Evolutionary conservation across 2,113 vertebrate genomes (phyloP), one percentile per base, ranked within the genome.

Genomic region (Urocolius indicus): DNA sequence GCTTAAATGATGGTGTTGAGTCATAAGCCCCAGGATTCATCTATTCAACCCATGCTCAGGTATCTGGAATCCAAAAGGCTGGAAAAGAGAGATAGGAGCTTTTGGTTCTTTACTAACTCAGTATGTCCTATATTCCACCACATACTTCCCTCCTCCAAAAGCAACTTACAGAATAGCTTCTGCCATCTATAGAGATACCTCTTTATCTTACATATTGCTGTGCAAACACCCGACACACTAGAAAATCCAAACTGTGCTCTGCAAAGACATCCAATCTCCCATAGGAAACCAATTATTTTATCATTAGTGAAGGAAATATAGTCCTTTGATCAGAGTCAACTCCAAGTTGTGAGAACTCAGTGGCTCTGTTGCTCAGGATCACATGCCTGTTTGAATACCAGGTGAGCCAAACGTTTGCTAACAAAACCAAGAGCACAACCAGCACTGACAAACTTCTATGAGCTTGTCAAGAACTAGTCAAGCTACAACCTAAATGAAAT

Each of bases 21-120:
- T 95, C 76, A 96, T 94, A 97, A 97, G 73, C 95, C 93, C 85
- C 57, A 63, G 75, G 73, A 96, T 94, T 95, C 94, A 86, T 94
- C 95, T 84, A 43, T 81, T 87, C 84, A 91, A 58, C 49, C 79
- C 24, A 46, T 84, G 49, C 69, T 95, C 71, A 93, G 89, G 67
- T 95, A 97, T 88, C 81, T 86, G 67, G 49, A 94, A 94, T 94
- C 81, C 80, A 87, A 95, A 90, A 75, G 51, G 36, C 73, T 94
- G 87, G 26, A 38, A 92, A 88, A 89, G 13, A 81, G 48, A 96
- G 94, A 96, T 83, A 94, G 0, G 69, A 81, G 76, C 26, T 43
- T 67, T 79, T 74, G 36, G 65, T 89, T 86, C 80, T 78, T 84
- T 59, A 87, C 76, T 45, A 69, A 52, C 46, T 85, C 49, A 18